Evolutionary conservation across 2,113 vertebrate species (phyloP), one percentile per base, ranked within the genome.

Genomic region (Daubentonia madagascariensis): DNA sequence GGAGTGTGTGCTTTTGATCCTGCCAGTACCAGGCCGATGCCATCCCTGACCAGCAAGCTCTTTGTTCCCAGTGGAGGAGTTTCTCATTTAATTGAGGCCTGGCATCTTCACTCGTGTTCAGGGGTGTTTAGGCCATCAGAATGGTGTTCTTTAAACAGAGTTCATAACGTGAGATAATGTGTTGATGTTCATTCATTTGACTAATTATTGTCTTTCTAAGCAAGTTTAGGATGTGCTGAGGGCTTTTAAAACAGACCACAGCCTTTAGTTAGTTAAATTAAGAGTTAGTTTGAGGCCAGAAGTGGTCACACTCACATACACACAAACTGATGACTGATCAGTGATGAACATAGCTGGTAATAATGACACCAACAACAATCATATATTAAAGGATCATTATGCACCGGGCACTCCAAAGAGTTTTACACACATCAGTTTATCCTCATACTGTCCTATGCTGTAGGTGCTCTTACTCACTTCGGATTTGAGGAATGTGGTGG

Each of bases 201-300:
- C 45, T 59, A 37, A 94, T 13, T 59, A 25, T 72, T 73, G 59
- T 91, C 78, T 91, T 85, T 91, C 73, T 94, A 81, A 94, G 79
- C 22, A 85, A 63, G 81, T 83, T 72, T 61, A 73, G 23, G 35
- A 57, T 43, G 28, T 70, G 43, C 88, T 30, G 32, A 95, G 45
- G 48, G 16, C 20, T 61, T 83, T 75, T 52, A 37, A 61, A 25
- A 22, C 18, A 92, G 78, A 86, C 20, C 40, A 35, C 48, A 86
- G 75, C 9, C 63, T 86, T 93, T 91, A 57, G 13, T 79, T 72
- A 80, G 86, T 67, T 90, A 87, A 93, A 87, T 76, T 22, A 80
- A 94, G 79, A 85, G 54, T 22, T 25, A 75, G 22, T 83, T 17
- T 72, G 85, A 96, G 59, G 59, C 48, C 76, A 85, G 68, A 93